Percentiles rank a stretch among this genome's conserved stretches.
phyloP scores from a whole-genome alignment of 1,140 invertebrate genomes.

The Pachypeltis micranthus region DNA sequence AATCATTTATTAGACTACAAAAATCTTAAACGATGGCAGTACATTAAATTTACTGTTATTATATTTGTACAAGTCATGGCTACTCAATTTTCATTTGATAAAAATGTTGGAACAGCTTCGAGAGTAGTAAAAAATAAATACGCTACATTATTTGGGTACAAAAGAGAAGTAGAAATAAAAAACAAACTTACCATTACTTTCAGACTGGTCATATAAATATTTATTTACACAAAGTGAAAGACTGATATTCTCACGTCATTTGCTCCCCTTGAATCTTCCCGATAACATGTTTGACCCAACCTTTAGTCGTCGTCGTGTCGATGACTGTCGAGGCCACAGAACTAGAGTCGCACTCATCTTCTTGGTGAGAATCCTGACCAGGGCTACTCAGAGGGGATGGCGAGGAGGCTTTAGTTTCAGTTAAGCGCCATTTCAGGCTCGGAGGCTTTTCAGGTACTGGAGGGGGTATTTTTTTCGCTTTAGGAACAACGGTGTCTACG shows the following conservation, averaged over 20 bases:
- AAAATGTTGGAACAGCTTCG: too few relatives aligned
- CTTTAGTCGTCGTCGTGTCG: slow-evolving; percentile 33
- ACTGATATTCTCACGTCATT: not conserved
- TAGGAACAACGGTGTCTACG: slow-evolving; percentile 17
- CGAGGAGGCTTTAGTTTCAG: not conserved
- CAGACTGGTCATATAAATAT: too few relatives aligned
- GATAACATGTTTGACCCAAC: slow-evolving; percentile 41
- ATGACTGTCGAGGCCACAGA: slow-evolving; percentile 37
- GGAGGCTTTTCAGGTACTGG: slow-evolving; percentile 34
- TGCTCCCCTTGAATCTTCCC: slow-evolving; percentile 37
- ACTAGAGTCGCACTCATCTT: slow-evolving; percentile 37
- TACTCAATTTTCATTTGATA: too few relatives aligned
- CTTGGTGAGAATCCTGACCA: slow-evolving; percentile 17
- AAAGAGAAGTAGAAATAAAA: too few relatives aligned
- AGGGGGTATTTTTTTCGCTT: slow-evolving; percentile 21
- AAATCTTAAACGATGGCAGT: too few relatives aligned
- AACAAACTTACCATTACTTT: too few relatives aligned
- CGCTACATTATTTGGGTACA: too few relatives aligned
- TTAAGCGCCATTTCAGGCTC: slow-evolving; percentile 18
- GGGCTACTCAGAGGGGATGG: slow-evolving; percentile 13
- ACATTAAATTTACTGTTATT: too few relatives aligned
- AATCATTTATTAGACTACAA: too few relatives aligned
- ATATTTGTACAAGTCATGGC: too few relatives aligned
- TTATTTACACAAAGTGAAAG: too few relatives aligned
- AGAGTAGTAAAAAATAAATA: too few relatives aligned